Base-by-base conservation (phyloP, 2,797 vertebrate species). In the Tragopan temminckii region DNA sequence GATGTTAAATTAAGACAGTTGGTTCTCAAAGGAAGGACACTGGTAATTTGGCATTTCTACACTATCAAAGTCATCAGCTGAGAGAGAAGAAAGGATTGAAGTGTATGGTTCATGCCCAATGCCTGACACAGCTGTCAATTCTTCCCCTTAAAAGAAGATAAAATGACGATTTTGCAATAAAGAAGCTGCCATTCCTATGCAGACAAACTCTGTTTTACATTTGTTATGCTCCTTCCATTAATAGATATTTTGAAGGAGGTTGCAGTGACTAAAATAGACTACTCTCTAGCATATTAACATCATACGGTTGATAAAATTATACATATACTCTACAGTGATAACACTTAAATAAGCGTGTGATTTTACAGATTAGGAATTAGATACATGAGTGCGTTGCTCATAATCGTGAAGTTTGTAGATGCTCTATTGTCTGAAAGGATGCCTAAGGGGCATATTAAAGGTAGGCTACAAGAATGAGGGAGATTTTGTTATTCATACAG, bases 231-330 rank as follows among this genome's bases (percentile, higher is more conserved):
- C 38, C 21, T 90, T 89, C 76, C 48, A 85, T 66, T 93, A 88
- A 82, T 3, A 94, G 94, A 50, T 31, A 57, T 80, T 93, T 92
- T 55, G 85, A 93, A 94, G 58, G 66, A 90, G 80, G 87, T 90
- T 77, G 62, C 33, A 33, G 36, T 63, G 55, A 79, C 62, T 53
- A 72, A 96, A 96, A 92, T 80, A 96, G 79, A 88, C 46, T 69
- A 59, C 27, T 92, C 5, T 88, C 45, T 85, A 91, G 69, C 79
- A 81, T 66, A 62, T 83, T 71, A 23, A 2, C 52, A 76, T 78
- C 77, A 72, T 91, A 88, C 88, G 64, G 27, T 11, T 80, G 85
- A 89, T 94, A 90, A 89, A 95, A 83, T 91, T 88, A 85, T 63
- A 90, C 48, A 16, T 75, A 68, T 71, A 55, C 50, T 83, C 76